Conservation (phyloP, 2,113 vertebrate species). For the Chamaea fasciata region DNA sequence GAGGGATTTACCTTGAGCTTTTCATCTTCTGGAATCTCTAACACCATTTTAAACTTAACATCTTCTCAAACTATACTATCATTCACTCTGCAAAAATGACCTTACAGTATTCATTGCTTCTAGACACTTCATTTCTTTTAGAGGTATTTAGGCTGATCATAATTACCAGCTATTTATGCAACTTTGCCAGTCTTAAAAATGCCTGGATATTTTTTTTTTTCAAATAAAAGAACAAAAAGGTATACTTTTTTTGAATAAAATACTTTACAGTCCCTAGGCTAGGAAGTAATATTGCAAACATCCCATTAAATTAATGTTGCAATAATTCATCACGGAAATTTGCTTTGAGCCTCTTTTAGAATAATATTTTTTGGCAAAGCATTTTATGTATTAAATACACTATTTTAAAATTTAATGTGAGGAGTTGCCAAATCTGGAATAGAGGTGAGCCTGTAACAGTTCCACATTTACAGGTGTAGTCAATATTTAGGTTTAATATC, state of each 20-base stretch:
- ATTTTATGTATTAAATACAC: background rate
- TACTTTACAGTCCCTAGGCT: background rate
- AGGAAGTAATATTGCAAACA: background rate
- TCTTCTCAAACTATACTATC: background rate
- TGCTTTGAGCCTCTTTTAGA: background rate
- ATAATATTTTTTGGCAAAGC: background rate
- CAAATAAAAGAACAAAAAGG: rapidly evolving
- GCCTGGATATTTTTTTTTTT: background rate
- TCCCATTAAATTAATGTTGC: background rate
- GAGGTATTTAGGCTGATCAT: background rate
- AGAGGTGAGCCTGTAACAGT: background rate
- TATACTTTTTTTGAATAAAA: background rate
- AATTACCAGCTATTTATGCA: background rate
- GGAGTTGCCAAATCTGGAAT: background rate
- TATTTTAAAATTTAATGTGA: background rate
- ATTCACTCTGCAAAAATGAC: background rate
- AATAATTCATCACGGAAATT: background rate
- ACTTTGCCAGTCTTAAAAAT: background rate
- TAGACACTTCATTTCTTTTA: background rate
- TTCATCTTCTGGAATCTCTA: background rate
- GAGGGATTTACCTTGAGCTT: background rate
- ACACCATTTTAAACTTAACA: background rate
- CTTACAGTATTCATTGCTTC: background rate
- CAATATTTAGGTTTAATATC: background rate
- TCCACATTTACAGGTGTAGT: background rate